phyloP scores from a whole-genome alignment of 2,888 invertebrate genomes.

The Metalampra italica region DNA sequence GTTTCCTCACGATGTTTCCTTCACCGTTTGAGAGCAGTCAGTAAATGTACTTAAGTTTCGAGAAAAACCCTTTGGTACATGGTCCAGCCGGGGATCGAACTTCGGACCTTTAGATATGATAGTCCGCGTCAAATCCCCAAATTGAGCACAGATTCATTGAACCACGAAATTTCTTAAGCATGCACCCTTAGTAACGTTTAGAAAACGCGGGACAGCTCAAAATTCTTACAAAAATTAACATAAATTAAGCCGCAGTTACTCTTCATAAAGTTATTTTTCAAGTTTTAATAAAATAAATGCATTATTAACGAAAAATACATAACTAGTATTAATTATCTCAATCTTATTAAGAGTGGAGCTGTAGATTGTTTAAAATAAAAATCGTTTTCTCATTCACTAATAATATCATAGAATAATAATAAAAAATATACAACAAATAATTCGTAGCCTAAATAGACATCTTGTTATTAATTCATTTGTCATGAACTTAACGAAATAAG shows the following conservation, averaged over 20 bases:
- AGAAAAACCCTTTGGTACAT: too few species aligned
- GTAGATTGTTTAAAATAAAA: too few species aligned
- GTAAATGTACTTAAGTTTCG: too few species aligned
- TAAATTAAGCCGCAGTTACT: background rate
- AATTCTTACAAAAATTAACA: background rate
- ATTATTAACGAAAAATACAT: too few species aligned
- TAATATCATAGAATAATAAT: background rate
- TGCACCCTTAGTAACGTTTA: slow-evolving; percentile 1
- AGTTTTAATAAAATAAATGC: too few species aligned
- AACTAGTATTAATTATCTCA: too few species aligned
- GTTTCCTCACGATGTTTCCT: too few species aligned
- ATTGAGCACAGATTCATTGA: background rate
- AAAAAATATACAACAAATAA: background rate
- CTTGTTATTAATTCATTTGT: background rate
- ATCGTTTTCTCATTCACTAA: background rate
- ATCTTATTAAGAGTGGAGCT: background rate
- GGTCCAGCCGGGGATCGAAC: too few species aligned
- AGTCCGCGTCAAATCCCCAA: too few species aligned
- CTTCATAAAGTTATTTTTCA: background rate
- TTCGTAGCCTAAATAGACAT: background rate
- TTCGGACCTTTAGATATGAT: too few species aligned
- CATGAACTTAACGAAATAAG: background rate
- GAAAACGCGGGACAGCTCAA: background rate
- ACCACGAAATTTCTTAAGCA: background rate
- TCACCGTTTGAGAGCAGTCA: too few species aligned